Evolutionary conservation across 2,797 vertebrate species (phyloP).

Genomic region (Danio albolineatus): DNA sequence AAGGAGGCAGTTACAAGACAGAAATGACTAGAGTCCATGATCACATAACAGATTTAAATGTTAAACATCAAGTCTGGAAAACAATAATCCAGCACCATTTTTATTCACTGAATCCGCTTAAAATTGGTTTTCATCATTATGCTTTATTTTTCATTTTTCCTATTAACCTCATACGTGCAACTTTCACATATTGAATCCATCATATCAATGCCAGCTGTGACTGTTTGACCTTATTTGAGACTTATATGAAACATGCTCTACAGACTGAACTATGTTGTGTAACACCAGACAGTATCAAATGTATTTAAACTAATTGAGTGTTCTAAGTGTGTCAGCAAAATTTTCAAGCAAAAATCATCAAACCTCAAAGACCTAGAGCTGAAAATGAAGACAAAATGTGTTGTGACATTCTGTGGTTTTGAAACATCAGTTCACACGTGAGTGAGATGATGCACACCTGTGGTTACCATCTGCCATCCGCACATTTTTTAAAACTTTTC

Average conservation of each 20-base stretch:
- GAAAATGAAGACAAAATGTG: slow-evolving; percentile 3
- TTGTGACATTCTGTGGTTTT: slow-evolving; percentile 18
- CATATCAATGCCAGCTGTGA: slow-evolving; percentile 82
- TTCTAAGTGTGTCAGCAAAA: neutral
- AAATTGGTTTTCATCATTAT: slow-evolving; percentile 80
- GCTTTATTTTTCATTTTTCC: slow-evolving; percentile 71
- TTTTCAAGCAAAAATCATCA: neutral
- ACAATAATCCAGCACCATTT: slow-evolving; percentile 74
- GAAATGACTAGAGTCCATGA: slow-evolving; percentile 78
- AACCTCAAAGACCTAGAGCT: neutral
- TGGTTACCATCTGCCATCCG: neutral
- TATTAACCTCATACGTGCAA: slow-evolving; percentile 76
- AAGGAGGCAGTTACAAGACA: slow-evolving; percentile 76
- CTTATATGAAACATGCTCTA: neutral
- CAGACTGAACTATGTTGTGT: neutral
- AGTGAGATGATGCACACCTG: slow-evolving; percentile 13
- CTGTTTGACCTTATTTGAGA: slow-evolving; percentile 75
- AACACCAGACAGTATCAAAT: neutral
- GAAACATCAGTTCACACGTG: slow-evolving; percentile 1
- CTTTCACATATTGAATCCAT: slow-evolving; percentile 36
- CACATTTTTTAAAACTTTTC: slow-evolving; percentile 16
- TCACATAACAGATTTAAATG: slow-evolving; percentile 78
- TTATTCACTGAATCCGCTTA: slow-evolving; percentile 77
- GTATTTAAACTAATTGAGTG: neutral
- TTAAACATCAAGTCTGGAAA: slow-evolving; percentile 71